A percentile compares a stretch with the other conserved stretches of the same genome.
Conservation (phyloP, 2,797 vertebrate species). For the Sorex maritimensis region DNA sequence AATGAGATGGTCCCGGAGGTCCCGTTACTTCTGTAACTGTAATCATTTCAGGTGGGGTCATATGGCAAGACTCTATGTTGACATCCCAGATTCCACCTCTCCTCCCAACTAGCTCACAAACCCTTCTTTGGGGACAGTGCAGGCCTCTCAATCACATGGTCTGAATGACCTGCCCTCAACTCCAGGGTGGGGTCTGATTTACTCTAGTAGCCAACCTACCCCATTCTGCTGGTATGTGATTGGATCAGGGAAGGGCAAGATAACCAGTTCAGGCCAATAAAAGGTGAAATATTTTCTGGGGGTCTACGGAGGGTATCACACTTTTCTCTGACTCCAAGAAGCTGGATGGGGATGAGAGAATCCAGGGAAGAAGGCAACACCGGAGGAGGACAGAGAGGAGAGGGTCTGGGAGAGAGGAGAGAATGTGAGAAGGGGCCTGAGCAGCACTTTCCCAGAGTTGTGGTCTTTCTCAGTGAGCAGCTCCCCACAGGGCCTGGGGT, state of each 20-base stretch:
- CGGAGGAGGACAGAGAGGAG: neutral
- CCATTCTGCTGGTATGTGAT: neutral
- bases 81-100: neutral
- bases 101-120: rapidly evolving
- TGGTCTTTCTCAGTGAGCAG: neutral
- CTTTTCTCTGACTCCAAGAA: neutral
- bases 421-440: neutral
- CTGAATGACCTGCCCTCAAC: neutral
- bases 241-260: neutral
- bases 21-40: too few species aligned
- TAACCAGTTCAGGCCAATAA: neutral
- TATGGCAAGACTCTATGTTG: too few species aligned
- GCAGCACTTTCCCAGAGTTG: neutral
- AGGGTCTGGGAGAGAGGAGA: neutral
- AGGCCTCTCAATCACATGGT: too few species aligned
- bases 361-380: too few species aligned
- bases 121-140: neutral
- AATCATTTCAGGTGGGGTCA: rapidly evolving
- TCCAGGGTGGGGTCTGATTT: neutral
- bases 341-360: neutral
- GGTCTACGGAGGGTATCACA: neutral
- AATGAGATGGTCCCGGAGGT: too few species aligned
- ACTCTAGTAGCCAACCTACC: neutral
- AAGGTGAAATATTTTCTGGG: neutral
- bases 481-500: neutral